phyloP scores from a whole-genome alignment of 2,113 vertebrate species.

The Spermophilus dauricus region DNA sequence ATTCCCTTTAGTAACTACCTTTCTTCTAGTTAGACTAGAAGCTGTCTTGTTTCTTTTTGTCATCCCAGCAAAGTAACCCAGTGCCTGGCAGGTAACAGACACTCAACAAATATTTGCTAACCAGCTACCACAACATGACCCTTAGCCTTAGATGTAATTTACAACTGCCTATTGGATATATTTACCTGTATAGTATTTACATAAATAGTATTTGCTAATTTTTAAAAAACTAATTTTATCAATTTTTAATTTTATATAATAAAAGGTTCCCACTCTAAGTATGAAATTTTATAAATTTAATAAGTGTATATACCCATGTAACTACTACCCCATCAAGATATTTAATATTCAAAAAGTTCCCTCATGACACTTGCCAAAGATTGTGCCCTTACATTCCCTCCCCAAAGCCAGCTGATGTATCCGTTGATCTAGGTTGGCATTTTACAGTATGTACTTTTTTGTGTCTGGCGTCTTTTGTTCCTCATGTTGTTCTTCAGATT shows the following conservation, averaged over 20 bases:
- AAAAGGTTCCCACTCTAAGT: neutral
- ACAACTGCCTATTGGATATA: neutral
- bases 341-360: neutral
- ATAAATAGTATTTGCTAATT: neutral
- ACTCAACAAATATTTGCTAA: neutral
- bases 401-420: neutral
- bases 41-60: neutral
- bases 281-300: neutral
- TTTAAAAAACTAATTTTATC: neutral
- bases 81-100: neutral
- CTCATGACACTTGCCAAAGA: neutral
- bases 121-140: neutral
- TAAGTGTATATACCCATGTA: neutral
- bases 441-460: neutral
- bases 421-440: neutral
- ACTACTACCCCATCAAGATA: neutral
- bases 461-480: neutral
- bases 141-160: neutral
- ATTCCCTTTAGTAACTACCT: neutral
- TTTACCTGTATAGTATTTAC: conserved; percentile 8
- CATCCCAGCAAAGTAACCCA: neutral
- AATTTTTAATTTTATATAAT: neutral
- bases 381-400: neutral
- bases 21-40: neutral
- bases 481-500: neutral